Evolutionary conservation across 2,113 vertebrate genomes (phyloP).

Genomic region (Panthera uncia): DNA sequence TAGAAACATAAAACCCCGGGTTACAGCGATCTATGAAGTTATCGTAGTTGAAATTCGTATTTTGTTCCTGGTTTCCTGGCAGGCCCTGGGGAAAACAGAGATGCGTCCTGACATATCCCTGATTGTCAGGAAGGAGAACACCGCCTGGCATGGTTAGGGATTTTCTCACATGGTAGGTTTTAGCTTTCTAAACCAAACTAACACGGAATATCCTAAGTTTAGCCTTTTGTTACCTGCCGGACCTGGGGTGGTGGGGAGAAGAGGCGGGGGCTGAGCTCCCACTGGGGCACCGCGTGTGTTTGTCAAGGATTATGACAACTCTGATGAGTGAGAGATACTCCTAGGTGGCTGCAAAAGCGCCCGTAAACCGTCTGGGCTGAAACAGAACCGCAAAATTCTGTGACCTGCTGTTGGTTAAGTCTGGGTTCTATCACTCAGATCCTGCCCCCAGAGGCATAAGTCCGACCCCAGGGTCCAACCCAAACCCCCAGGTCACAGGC

Average conservation of each 20-base stretch:
- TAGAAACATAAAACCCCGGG: background rate
- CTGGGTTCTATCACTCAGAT: background rate
- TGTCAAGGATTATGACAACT: background rate
- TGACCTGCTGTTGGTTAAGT: background rate
- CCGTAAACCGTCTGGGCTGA: background rate
- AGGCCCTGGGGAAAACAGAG: background rate
- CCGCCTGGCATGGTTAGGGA: background rate
- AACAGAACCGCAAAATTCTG: background rate
- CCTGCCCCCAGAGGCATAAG: background rate
- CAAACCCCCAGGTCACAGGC: background rate
- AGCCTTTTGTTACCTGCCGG: background rate
- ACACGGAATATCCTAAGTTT: background rate
- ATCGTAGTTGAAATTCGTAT: background rate
- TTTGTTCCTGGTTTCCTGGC: background rate
- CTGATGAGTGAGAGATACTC: background rate
- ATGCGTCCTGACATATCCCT: background rate
- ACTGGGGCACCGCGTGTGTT: accelerated
- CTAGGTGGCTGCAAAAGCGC: background rate
- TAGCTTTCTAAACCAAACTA: background rate
- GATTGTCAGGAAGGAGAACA: background rate
- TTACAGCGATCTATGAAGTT: background rate
- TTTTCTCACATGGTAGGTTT: background rate
- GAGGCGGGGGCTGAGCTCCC: background rate
- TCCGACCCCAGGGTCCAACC: background rate
- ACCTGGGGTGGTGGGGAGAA: too few species aligned